Percentiles rank a stretch among this genome's conserved stretches.
Evolutionary conservation across 2,113 vertebrate genomes (phyloP).

Genomic region (Corythoichthys intestinalis): DNA sequence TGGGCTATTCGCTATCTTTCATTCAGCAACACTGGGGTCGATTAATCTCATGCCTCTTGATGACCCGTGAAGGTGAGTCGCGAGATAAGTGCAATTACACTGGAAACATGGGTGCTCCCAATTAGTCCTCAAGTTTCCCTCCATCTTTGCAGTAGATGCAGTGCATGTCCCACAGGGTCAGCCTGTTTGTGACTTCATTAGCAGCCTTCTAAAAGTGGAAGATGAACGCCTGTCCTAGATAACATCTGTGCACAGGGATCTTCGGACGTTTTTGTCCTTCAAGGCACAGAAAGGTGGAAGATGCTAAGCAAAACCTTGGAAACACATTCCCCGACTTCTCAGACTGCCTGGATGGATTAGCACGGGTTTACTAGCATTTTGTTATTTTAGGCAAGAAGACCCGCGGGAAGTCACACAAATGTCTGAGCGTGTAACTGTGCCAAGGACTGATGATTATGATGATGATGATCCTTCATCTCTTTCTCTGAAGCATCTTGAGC

Average conservation of each 20-base stretch:
- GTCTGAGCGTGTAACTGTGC: conserved; percentile 15
- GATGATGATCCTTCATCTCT: conserved; percentile 29
- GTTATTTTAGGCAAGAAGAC: conserved; percentile 18
- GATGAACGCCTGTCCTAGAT: conserved; percentile 61
- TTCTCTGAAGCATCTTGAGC: conserved; percentile 37
- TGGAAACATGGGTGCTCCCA: conserved; percentile 74
- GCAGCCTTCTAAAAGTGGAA: conserved; percentile 68
- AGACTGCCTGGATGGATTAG: not conserved
- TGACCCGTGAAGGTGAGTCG: conserved; percentile 79
- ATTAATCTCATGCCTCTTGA: conserved; percentile 75
- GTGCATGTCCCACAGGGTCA: conserved; percentile 60
- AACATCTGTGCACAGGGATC: conserved; percentile 50
- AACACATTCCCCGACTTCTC: conserved; percentile 7
- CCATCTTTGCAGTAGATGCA: conserved; percentile 51
- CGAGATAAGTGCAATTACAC: conserved; percentile 77
- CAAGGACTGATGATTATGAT: conserved; percentile 12
- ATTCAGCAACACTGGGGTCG: conserved; percentile 63
- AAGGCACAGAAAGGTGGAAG: not conserved
- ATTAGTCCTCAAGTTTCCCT: conserved; percentile 71
- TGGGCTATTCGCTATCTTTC: conserved; percentile 45
- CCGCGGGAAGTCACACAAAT: not conserved
- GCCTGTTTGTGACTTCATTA: conserved; percentile 78
- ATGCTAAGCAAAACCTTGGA: conserved; percentile 6
- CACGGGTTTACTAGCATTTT: conserved; percentile 3
- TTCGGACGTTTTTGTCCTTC: conserved; percentile 28